Percentiles rank a stretch among this genome's conserved stretches.
Conservation (phyloP, 2,797 vertebrate genomes). For the Zenarchopterus dispar region DNA sequence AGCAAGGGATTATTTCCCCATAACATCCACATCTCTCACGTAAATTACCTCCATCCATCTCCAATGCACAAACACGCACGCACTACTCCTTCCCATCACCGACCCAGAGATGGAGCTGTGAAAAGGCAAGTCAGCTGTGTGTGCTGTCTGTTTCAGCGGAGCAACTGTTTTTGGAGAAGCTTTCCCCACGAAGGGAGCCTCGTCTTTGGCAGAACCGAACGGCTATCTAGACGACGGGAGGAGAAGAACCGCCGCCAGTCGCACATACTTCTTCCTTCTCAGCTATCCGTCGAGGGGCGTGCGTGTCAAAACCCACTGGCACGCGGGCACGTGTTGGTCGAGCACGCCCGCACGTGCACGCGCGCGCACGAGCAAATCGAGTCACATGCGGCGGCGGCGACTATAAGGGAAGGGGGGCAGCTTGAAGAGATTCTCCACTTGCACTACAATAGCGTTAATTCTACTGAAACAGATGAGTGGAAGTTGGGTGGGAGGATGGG, state of each 20-base stretch:
- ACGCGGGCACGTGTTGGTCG: conserved; percentile 71
- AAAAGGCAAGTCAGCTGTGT: conserved; percentile 32
- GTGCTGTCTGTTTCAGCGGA: conserved; percentile 31
- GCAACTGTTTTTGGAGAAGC: conserved; percentile 11
- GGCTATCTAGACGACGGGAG: conserved; percentile 34
- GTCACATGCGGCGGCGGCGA: conserved; percentile 63
- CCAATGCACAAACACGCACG: conserved; percentile 3
- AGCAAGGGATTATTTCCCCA: conserved; percentile 67
- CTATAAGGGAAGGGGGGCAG: conserved; percentile 34
- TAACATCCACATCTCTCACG: conserved; percentile 71
- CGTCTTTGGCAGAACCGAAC: conserved; percentile 7
- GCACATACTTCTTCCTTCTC: conserved; percentile 17
- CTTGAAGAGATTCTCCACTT: conserved; percentile 43
- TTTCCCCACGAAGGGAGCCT: not conserved
- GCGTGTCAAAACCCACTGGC: conserved; percentile 25
- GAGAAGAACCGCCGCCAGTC: conserved; percentile 3
- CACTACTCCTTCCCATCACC: conserved; percentile 17
- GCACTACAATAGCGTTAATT: conserved; percentile 38
- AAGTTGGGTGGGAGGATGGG: not conserved
- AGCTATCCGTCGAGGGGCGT: conserved; percentile 16
- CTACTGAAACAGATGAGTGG: conserved; percentile 5
- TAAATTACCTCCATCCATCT: conserved; percentile 78
- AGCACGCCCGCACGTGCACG: conserved; percentile 62
- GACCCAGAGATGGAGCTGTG: conserved; percentile 55
- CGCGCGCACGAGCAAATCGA: conserved; percentile 46